phyloP scores from a whole-genome alignment of 2,888 invertebrate genomes.

The Hymenopus coronatus region DNA sequence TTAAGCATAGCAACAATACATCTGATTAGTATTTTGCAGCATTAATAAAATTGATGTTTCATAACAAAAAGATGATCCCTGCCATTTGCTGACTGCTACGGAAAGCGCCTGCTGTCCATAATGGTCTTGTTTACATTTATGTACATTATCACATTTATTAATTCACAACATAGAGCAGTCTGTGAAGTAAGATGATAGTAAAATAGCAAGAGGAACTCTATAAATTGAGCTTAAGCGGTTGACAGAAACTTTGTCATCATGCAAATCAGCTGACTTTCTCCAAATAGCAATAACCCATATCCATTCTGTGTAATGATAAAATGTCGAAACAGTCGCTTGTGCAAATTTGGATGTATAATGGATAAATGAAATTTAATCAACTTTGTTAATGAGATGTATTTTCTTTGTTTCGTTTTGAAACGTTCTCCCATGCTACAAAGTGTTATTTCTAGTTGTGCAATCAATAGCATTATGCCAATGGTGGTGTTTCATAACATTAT shows the following conservation, averaged over 20 bases:
- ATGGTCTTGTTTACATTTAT: background rate
- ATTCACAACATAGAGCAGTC: background rate
- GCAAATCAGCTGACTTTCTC: background rate
- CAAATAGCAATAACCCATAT: background rate
- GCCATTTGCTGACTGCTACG: background rate
- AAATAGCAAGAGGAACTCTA: background rate
- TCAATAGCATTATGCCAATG: background rate
- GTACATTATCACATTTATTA: background rate
- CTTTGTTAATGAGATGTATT: background rate
- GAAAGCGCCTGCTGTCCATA: background rate
- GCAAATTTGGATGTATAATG: no score
- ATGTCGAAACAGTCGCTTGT: no score
- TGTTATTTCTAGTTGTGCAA: background rate
- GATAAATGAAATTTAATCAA: background rate
- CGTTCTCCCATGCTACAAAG: background rate
- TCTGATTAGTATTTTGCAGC: no score
- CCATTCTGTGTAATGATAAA: background rate
- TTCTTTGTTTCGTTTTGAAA: no score
- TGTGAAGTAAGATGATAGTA: background rate
- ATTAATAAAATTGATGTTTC: no score
- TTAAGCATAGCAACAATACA: no score
- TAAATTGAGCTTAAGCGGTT: background rate
- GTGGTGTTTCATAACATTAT: background rate
- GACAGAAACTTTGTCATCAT: background rate
- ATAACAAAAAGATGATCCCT: no score